These are phyloP conservation scores for Grammomys dolichurus DNA, from an alignment of 2,113 vertebrate species.

Conservation along the genomic window DNA sequence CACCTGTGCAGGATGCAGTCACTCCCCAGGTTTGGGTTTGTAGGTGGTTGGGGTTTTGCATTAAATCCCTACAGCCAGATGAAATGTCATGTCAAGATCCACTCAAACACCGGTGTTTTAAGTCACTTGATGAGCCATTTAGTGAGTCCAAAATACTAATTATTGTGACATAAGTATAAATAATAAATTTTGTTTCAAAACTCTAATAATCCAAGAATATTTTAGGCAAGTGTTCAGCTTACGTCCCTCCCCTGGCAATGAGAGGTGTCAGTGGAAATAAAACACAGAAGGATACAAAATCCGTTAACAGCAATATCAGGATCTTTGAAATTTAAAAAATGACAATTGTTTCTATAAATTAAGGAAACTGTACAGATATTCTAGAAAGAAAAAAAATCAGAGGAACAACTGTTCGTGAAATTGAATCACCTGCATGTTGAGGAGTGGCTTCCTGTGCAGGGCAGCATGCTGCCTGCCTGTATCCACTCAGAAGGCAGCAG, in stretches of 20 bases:
- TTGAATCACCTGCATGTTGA: not conserved
- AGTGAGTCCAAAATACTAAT: not conserved
- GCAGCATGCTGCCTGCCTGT: not conserved
- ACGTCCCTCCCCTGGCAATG: not conserved
- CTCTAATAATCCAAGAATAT: not conserved
- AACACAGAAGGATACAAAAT: not conserved
- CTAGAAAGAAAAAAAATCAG: not conserved
- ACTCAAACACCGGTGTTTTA: conserved; percentile 14
- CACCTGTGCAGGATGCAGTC: not conserved
- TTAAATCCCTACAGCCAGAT: not conserved
- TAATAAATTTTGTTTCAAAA: not conserved
- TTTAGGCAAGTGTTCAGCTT: not conserved
- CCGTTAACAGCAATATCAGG: not conserved
- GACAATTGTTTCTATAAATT: not conserved
- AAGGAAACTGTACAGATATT: not conserved
- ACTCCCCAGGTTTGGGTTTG: too few species aligned
- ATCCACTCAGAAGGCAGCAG: not conserved
- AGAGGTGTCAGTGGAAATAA: not conserved
- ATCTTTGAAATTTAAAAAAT: not conserved
- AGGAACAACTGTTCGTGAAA: not conserved
- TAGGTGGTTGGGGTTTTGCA: not conserved
- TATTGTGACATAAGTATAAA: not conserved
- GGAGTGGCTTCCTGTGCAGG: not conserved
- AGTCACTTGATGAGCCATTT: not conserved
- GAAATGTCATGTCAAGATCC: conserved; percentile 29